Percentiles rank a stretch among this genome's conserved stretches.
phyloP scores from a whole-genome alignment of 2,888 invertebrate species.

The Eustalomyia histrio region DNA sequence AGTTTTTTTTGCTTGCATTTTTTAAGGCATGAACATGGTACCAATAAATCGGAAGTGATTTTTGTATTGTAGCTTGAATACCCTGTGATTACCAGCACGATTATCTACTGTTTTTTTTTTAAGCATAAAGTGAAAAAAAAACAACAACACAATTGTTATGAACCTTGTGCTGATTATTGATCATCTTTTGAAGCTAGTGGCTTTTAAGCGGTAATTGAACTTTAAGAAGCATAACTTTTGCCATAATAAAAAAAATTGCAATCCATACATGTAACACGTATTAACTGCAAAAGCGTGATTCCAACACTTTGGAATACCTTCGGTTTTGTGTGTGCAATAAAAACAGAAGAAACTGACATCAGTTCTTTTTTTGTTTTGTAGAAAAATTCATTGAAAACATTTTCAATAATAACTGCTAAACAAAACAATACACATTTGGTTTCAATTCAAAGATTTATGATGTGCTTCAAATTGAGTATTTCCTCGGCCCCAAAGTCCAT shows the following conservation, averaged over 20 bases:
- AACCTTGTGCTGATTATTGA: not conserved
- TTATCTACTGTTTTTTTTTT: constrained; percentile 36
- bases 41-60: constrained; percentile 63
- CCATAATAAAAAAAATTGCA: not conserved
- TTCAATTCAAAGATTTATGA: constrained; percentile 44
- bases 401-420: not conserved
- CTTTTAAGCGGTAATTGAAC: constrained; percentile 35
- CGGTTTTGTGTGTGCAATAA: not conserved
- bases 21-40: not conserved
- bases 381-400: not conserved
- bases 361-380: constrained; percentile 5
- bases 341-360: not conserved
- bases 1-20: not conserved
- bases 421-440: constrained; percentile 4
- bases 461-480: constrained; percentile 31
- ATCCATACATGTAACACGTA: not conserved
- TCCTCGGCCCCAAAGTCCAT: not conserved
- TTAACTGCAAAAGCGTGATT: constrained; percentile 9
- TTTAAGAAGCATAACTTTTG: constrained; percentile 19
- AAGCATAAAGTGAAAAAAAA: constrained; percentile 6
- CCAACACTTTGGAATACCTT: constrained; percentile 18
- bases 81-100: constrained; percentile 41
- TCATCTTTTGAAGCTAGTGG: not conserved
- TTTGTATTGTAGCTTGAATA: constrained; percentile 8
- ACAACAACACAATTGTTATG: constrained; percentile 2